Base-by-base conservation (phyloP, 2,888 invertebrate genomes). In the Dasypogon diadema region DNA sequence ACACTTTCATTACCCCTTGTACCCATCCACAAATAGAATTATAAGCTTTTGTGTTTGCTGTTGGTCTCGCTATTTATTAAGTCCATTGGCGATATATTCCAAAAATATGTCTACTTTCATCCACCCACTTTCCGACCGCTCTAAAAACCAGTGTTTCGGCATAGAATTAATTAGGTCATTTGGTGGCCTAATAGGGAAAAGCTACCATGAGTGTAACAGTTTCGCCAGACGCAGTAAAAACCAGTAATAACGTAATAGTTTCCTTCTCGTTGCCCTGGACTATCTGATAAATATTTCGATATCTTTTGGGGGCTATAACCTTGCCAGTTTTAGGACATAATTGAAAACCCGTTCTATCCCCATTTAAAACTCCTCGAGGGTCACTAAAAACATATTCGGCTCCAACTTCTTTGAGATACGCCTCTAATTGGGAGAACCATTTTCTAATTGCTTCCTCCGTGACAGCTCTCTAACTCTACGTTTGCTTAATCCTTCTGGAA, bases 141-240 rank as follows among this genome's bases (percentile, higher is more conserved):
- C 42, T 22, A 58, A 8, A 12, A 51, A 30, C 76, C 60, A 76
- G 22, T 51, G 30, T 22, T 16, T 14, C 54, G 72, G 72, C 21
- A 54, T 72, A 4, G 14, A 54, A 8, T 54, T 2, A 12, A 55
- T 22, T 12, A 54, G 2, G n/a, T n/a, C 37, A 8, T 2, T 37
- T 79, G 81, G 81, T 80, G n/a, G 4, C 1, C 26, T 0, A 2
- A 4, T 51, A 68, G 2, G 68, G 30, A 54, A 37, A 51, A 2
- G 65, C 55, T 14, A 65, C 75, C 5, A 48, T 1, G 12, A 55
- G 48, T 10, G 37, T 26, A 12, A 73, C 1, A n/a, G 14, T 73
- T 63, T 72, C 42, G 12, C n/a, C 72, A 60, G 30, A 54, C 1
- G 63, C 63, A n/a, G 37, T 72, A 5, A 76, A 76, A 5, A 30